A percentile compares a stretch with the other conserved stretches of the same genome.
Conservation (phyloP, 2,113 vertebrate genomes). For the Rynchops niger region DNA sequence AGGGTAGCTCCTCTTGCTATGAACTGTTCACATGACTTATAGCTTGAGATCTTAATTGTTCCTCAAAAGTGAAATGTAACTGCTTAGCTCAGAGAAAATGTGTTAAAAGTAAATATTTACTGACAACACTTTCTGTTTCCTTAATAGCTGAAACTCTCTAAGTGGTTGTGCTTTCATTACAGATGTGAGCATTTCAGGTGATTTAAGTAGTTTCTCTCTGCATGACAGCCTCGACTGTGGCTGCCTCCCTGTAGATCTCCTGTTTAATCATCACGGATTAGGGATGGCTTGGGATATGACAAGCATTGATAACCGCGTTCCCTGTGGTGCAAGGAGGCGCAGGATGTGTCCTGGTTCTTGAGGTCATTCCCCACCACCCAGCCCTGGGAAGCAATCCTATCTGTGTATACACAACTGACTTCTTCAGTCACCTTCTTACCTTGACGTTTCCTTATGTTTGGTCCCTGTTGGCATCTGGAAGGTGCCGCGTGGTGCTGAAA, state of each 20-base stretch:
- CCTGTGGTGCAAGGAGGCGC: accelerated
- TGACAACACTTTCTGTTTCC: background rate
- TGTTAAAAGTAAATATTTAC: background rate
- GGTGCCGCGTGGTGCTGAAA: accelerated
- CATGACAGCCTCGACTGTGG: accelerated
- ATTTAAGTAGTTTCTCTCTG: background rate
- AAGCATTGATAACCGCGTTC: background rate
- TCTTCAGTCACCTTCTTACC: background rate
- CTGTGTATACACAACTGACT: background rate
- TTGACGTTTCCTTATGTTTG: background rate
- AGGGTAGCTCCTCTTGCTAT: background rate
- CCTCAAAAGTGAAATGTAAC: background rate
- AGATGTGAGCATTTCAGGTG: background rate
- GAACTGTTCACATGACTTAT: background rate
- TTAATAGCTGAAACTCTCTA: background rate
- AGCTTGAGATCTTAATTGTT: background rate
- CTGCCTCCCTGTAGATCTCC: background rate
- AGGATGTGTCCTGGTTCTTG: accelerated
- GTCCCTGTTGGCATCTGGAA: background rate
- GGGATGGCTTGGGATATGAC: background rate
- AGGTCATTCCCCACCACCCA: background rate
- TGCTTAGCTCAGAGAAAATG: background rate
- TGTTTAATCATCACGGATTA: background rate
- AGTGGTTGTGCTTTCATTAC: accelerated
- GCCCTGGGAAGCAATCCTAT: background rate